These are phyloP conservation scores for Aegithalos caudatus DNA, from an alignment of 2,113 vertebrate genomes.

Conservation along the genomic window DNA sequence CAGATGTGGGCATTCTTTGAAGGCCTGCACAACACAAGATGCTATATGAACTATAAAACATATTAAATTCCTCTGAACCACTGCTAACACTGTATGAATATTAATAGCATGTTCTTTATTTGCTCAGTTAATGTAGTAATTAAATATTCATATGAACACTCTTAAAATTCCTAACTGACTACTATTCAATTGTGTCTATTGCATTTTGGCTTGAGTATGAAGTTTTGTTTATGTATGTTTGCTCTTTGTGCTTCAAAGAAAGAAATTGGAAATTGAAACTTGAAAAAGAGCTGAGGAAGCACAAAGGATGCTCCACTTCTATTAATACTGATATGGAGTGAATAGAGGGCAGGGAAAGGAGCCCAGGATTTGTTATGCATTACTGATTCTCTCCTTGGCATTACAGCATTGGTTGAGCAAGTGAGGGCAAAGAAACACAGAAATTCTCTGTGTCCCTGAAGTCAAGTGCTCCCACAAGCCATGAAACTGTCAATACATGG, in stretches of 20 bases:
- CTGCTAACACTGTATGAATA: slow-evolving; percentile 15
- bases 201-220: background rate
- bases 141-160: slow-evolving; percentile 46
- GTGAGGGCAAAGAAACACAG: background rate
- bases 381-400: background rate
- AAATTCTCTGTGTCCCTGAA: background rate
- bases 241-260: slow-evolving; percentile 8
- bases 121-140: slow-evolving; percentile 30
- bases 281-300: background rate
- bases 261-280: slow-evolving; percentile 20
- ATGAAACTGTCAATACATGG: background rate
- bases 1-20: background rate
- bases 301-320: slow-evolving; percentile 1
- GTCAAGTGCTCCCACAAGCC: background rate
- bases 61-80: background rate
- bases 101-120: slow-evolving; percentile 37
- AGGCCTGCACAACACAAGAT: background rate
- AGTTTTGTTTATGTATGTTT: background rate
- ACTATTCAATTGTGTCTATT: background rate
- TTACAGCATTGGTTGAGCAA: background rate
- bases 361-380: background rate
- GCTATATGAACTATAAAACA: background rate
- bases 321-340: background rate
- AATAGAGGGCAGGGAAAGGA: background rate
- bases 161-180: slow-evolving; percentile 25